Evolutionary conservation across 2,797 vertebrate species (phyloP).

Genomic region (Gephyroberyx darwinii): DNA sequence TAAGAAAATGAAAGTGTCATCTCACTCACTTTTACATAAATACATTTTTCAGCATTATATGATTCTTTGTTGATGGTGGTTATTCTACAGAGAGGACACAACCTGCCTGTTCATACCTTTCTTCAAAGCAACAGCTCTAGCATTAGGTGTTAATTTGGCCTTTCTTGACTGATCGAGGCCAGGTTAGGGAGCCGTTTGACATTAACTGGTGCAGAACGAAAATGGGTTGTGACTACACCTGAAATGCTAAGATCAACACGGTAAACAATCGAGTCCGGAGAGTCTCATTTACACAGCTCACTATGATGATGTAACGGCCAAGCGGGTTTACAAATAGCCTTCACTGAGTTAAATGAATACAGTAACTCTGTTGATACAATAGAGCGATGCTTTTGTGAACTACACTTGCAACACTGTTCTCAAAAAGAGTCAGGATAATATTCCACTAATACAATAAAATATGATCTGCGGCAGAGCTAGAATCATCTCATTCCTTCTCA

Average conservation of each 20-base stretch:
- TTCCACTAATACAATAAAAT: too few relatives aligned
- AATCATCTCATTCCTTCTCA: too few relatives aligned
- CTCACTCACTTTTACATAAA: slow-evolving; percentile 4
- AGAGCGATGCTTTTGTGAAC: background rate
- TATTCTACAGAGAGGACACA: slow-evolving; percentile 25
- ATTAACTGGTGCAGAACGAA: slow-evolving; percentile 41
- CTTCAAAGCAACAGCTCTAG: slow-evolving; percentile 40
- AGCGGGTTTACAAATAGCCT: too few relatives aligned
- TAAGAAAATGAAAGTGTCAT: slow-evolving; percentile 15
- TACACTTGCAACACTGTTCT: background rate
- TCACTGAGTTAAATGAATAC: too few relatives aligned
- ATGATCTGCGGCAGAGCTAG: too few relatives aligned
- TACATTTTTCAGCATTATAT: background rate
- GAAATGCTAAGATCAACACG: slow-evolving; percentile 34
- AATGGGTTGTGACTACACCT: slow-evolving; percentile 39
- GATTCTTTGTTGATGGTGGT: slow-evolving; percentile 22
- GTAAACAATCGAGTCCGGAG: background rate
- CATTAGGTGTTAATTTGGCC: slow-evolving; percentile 62
- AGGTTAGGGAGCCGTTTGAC: slow-evolving; percentile 44
- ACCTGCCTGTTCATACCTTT: slow-evolving; percentile 60
- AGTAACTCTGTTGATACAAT: too few relatives aligned
- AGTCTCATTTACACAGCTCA: background rate
- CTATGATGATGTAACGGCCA: background rate
- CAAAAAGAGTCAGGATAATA: too few relatives aligned
- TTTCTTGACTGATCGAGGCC: slow-evolving; percentile 42